Base-by-base conservation (phyloP, 1,140 invertebrate genomes). In the Lanistes nyassanus region DNA sequence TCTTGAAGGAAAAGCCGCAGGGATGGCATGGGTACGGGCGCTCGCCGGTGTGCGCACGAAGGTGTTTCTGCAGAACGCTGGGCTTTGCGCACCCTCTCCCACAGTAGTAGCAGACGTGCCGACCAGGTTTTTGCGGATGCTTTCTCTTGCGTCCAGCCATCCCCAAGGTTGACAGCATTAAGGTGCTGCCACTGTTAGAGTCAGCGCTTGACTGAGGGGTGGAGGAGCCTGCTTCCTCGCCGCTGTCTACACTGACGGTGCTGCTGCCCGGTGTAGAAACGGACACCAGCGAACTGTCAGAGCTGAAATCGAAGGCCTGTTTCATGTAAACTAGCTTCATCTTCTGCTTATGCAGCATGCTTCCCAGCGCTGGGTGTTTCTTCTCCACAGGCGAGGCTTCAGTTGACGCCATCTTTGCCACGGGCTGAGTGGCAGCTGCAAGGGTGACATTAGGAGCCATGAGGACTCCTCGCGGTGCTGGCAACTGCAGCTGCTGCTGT, bases 1-100 rank as follows among this genome's bases (percentile, higher is more conserved):
- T 98, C 89, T 98, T 98, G 90, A 97, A 97, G 72, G 95, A 94
- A 88, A 97, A 95, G 69, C 95, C 95, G 88, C 96, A 98, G 34
- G 93, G 93, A 65, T 92, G 89, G 90, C 96, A 98, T 21, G 96
- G 96, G 90, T 94, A 98, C 31, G 96, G 96, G 67, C 96, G 92
- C 88, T 97, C 96, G 85, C 97, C 95, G 94, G 90, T 97, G 95
- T 76, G 95, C 93, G 86, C 84, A 39, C 96, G 92, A 83, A 97
- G 95, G 91, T 98, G 96, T 90, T 98, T 98, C 86, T 97, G 93
- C 65, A 97, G 90, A 58, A 97, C 95, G 83, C 95, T 97, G n/a
- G 96, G 96, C 88, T 98, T 98, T 79, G 95, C 94, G 91, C 95
- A 97, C 56, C 92, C 93, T 83, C 95, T 89, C 84, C 94, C 94